phyloP scores from a whole-genome alignment of 2,888 invertebrate species.

The Acrocyrtus sp. region DNA sequence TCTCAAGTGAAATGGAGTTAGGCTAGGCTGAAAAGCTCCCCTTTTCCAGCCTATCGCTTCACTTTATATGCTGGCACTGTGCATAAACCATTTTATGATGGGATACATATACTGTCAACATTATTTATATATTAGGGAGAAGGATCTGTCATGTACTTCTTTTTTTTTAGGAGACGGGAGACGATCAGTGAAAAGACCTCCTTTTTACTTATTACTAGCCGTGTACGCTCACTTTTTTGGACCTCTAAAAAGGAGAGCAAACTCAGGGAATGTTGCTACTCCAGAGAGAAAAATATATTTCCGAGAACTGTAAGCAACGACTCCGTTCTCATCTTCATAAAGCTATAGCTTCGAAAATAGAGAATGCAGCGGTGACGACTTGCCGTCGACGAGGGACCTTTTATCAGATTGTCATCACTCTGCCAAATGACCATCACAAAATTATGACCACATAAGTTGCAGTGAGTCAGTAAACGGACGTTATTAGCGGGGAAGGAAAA shows the following conservation, averaged over 20 bases:
- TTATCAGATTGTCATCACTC: slow-evolving; percentile 25
- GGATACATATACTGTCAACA: no score
- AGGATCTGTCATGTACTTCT: neutral
- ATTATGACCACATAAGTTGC: slow-evolving; percentile 15
- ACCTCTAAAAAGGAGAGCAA: no score
- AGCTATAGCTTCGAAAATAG: neutral
- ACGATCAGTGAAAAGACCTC: neutral
- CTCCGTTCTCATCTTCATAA: neutral
- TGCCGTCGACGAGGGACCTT: neutral
- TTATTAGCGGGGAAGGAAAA: neutral
- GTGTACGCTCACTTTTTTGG: neutral
- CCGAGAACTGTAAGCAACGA: neutral
- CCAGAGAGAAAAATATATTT: no score
- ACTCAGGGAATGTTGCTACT: no score
- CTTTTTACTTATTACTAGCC: neutral
- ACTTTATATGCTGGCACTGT: neutral
- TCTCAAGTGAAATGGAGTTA: slow-evolving; percentile 18
- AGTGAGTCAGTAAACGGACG: neutral
- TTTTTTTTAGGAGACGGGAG: neutral
- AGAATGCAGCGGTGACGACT: no score
- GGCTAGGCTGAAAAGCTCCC: neutral
- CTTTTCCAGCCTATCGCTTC: neutral
- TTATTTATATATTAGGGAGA: neutral
- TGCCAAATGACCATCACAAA: slow-evolving; percentile 25
- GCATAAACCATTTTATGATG: no score